Percentiles rank a stretch among this genome's conserved stretches.
Evolutionary conservation across 2,888 invertebrate genomes (phyloP).

Genomic region (Callyntrura sp.): DNA sequence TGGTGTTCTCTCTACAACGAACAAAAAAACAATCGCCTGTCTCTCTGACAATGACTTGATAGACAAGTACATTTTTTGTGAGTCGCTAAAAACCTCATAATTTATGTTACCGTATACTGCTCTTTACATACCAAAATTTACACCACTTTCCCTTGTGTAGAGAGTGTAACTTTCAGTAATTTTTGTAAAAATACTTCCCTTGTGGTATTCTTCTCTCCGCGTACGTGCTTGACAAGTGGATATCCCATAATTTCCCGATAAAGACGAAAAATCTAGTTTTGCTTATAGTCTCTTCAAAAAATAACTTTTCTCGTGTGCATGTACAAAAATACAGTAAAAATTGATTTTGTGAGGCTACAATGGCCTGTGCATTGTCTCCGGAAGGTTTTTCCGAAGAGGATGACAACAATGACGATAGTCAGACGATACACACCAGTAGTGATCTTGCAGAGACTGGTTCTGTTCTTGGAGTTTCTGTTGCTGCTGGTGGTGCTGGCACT

Average conservation of each 20-base stretch:
- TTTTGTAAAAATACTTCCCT: too few species aligned
- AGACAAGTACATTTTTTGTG: too few species aligned
- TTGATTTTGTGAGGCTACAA: slow-evolving; percentile 51
- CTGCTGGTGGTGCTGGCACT: slow-evolving; percentile 5
- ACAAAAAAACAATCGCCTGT: neutral
- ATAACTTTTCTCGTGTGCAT: neutral
- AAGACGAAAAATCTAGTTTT: too few species aligned
- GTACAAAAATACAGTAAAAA: neutral
- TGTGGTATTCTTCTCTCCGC: too few species aligned
- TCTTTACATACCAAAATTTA: neutral
- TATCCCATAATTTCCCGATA: too few species aligned
- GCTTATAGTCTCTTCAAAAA: too few species aligned
- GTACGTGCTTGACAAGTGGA: too few species aligned
- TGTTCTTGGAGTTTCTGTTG: slow-evolving; percentile 25
- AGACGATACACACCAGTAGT: slow-evolving; percentile 62
- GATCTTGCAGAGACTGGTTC: slow-evolving; percentile 59
- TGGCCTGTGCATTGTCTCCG: slow-evolving; percentile 81
- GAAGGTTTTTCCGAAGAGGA: slow-evolving; percentile 79
- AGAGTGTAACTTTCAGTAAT: too few species aligned
- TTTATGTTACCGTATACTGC: too few species aligned
- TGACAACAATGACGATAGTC: slow-evolving; percentile 73
- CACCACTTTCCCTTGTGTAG: neutral
- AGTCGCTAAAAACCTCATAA: too few species aligned
- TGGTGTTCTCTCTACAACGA: neutral
- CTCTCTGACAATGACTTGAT: too few species aligned